phyloP scores from a whole-genome alignment of 2,113 vertebrate species.

The Megaceryle maxima region DNA sequence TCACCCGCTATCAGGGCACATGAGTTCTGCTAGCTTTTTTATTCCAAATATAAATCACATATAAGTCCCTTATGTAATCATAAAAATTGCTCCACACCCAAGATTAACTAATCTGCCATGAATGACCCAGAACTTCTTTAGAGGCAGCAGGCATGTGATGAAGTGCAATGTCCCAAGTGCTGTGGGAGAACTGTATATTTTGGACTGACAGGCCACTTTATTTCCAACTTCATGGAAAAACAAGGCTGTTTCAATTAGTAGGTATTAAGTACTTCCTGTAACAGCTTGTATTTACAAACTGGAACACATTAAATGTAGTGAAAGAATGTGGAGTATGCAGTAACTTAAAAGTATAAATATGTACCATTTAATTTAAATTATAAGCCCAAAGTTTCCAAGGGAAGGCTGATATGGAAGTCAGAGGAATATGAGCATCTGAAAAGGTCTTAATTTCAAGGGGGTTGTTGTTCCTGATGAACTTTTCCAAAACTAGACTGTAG shows the following conservation, averaged over 20 bases:
- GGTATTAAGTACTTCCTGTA: background rate
- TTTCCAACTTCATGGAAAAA: background rate
- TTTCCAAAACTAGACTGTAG: background rate
- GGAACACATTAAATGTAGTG: background rate
- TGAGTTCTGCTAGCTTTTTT: background rate
- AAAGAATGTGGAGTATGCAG: background rate
- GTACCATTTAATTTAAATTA: background rate
- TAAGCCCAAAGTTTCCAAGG: background rate
- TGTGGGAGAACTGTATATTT: background rate
- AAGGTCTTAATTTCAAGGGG: background rate
- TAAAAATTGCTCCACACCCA: slow-evolving; percentile 13
- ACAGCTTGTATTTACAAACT: background rate
- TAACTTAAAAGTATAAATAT: background rate
- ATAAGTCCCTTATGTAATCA: background rate
- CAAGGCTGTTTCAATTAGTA: background rate
- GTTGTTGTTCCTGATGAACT: background rate
- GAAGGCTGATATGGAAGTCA: background rate
- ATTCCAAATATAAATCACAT: background rate
- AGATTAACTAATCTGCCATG: background rate
- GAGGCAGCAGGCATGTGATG: background rate
- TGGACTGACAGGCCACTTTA: background rate
- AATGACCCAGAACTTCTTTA: background rate
- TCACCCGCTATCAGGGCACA: background rate
- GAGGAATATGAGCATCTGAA: background rate
- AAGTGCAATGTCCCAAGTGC: background rate